Evolutionary conservation across 2,797 vertebrate species (phyloP).

Genomic region (Microctenopoma lineatum): DNA sequence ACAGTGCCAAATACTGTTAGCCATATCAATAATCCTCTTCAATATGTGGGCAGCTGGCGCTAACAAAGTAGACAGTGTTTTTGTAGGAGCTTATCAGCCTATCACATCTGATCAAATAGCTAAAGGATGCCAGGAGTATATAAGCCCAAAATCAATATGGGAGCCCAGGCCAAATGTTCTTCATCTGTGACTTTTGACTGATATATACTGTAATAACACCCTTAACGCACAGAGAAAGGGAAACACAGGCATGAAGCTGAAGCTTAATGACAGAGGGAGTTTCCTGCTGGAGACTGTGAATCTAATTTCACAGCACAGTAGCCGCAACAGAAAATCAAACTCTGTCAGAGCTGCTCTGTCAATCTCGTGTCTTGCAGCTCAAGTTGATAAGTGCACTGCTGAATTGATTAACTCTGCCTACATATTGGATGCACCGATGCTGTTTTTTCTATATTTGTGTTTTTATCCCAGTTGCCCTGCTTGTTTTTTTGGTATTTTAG

Average conservation of each 20-base stretch:
- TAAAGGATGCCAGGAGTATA: constrained; percentile 80
- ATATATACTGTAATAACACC: constrained; percentile 75
- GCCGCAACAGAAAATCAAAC: constrained; percentile 84
- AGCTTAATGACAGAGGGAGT: constrained; percentile 73
- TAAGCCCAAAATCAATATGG: constrained; percentile 82
- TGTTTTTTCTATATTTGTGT: constrained; percentile 23
- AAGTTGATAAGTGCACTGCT: constrained; percentile 79
- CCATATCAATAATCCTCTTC: constrained; percentile 84
- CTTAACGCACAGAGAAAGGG: constrained; percentile 67
- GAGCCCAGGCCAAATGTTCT: constrained; percentile 75
- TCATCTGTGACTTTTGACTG: constrained; percentile 82
- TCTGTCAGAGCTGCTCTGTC: constrained; percentile 82
- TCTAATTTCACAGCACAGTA: constrained; percentile 87
- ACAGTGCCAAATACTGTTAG: constrained; percentile 81
- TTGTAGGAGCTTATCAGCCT: constrained; percentile 82
- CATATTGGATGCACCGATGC: constrained; percentile 73
- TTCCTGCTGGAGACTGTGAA: constrained; percentile 81
- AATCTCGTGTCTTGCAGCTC: constrained; percentile 80
- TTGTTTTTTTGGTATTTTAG: constrained; percentile 13
- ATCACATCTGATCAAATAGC: constrained; percentile 83
- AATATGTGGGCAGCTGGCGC: constrained; percentile 79
- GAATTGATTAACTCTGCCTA: constrained; percentile 81
- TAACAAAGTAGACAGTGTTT: constrained; percentile 82
- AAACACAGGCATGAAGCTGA: constrained; percentile 74
- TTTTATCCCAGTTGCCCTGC: constrained; percentile 10